Evolutionary conservation across 2,888 invertebrate species (phyloP), one percentile per base, ranked within the genome.

Genomic region (Idaea aversata): DNA sequence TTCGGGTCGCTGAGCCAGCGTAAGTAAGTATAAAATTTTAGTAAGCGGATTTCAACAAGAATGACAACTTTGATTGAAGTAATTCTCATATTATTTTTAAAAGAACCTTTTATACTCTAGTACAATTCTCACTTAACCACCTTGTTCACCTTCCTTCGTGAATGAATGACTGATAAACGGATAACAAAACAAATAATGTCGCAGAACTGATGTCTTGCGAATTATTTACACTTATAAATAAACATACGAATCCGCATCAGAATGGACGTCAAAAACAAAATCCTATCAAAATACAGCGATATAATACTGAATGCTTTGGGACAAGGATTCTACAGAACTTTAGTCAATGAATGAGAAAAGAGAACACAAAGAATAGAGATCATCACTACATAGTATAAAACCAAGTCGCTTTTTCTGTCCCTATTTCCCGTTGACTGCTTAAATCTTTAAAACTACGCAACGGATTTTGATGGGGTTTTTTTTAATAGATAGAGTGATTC

Each of bases 201-300:
- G 65, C 38, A 63, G 59, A 66, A 63, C 65, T 65, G 65, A 57
- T 65, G 67, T 67, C 61, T 65, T 63, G 71, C 66, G 64, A 68
- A 69, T 65, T 67, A 70, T 71, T 73, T 69, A 68, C 67, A 69
- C 64, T 62, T 61, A 57, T 35, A 67, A 65, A 64, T 61, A 62
- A 61, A 64, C 62, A 62, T 34, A 16, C 63, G 5, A 10, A 62
- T 35, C 63, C 38, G 63, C 25, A 25, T 16, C 25, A 71, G 65
- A 66, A 67, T 65, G 62, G 63, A 59, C 75, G 75, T 72, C 75
- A 78, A 67, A 78, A 83, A 78, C 77, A 83, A 73, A 76, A 77
- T 80, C 76, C 76, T 81, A 81, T 72, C 71, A 80, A 81, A 84
- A 82, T 78, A 84, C 65, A 74, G 64, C 62, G 69, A 74, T 70